phyloP scores from a whole-genome alignment of 2,113 vertebrate species.

The Alouatta palliata region DNA sequence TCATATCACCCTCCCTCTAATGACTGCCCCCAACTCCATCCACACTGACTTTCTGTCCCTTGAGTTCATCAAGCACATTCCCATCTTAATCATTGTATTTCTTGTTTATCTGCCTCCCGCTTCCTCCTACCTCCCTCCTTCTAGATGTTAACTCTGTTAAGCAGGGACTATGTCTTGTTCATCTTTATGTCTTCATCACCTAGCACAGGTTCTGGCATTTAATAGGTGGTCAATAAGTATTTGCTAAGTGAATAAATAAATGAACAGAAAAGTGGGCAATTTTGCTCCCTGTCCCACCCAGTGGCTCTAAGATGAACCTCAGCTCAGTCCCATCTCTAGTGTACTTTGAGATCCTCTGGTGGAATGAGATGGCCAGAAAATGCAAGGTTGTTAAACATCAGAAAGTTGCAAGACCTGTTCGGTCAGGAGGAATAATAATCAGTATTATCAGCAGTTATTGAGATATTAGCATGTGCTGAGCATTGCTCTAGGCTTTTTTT shows the following conservation, averaged over 20 bases:
- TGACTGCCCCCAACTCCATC: background rate
- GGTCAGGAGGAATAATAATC: background rate
- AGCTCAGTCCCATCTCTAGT: background rate
- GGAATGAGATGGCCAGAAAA: slow-evolving; percentile 29
- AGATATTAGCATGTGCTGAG: background rate
- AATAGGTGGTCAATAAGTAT: slow-evolving; percentile 21
- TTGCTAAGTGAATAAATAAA: slow-evolving; percentile 36
- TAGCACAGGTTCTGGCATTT: background rate
- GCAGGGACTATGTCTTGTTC: background rate
- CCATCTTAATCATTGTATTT: background rate
- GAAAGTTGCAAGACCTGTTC: background rate
- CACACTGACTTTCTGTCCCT: background rate
- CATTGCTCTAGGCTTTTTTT: slow-evolving; percentile 19
- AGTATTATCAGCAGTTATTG: background rate
- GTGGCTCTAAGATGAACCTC: background rate
- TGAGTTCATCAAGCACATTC: background rate
- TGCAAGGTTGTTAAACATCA: background rate
- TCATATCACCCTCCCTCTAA: background rate
- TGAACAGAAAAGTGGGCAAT: background rate
- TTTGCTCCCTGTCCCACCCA: background rate
- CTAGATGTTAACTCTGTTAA: slow-evolving; percentile 22
- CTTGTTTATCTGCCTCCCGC: background rate
- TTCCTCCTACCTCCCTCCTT: background rate
- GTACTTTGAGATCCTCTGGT: slow-evolving; percentile 21
- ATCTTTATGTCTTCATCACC: background rate